Conservation (phyloP, 1,140 invertebrate species). For the Bombus affinis region DNA sequence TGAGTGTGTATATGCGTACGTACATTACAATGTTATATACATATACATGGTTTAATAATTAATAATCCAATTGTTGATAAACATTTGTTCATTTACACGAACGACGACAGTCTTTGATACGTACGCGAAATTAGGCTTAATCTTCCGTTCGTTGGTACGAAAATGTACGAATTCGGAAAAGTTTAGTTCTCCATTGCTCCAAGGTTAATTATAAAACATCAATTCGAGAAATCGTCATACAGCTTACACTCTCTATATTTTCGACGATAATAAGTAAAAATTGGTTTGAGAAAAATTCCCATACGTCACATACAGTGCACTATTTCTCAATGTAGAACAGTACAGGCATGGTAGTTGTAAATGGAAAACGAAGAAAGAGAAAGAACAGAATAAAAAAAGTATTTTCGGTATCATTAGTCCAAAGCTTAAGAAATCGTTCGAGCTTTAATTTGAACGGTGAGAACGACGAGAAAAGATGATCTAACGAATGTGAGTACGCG, state of each 20-base stretch:
- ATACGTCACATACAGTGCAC: not conserved
- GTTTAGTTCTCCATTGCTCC: not conserved
- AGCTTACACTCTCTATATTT: not conserved
- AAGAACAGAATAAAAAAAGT: not conserved
- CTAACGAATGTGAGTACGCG: not conserved
- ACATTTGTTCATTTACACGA: not conserved
- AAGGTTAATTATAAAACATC: not conserved
- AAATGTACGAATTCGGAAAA: not conserved
- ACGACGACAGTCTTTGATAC: not conserved
- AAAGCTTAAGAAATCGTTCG: not conserved
- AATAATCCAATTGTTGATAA: not conserved
- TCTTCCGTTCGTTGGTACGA: not conserved
- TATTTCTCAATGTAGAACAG: not conserved
- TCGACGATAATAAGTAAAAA: not conserved
- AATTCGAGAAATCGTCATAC: not conserved
- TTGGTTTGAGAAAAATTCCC: not conserved
- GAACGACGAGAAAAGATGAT: not conserved
- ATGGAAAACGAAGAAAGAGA: not conserved
- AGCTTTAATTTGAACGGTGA: not conserved
- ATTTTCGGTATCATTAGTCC: conserved; percentile 34
- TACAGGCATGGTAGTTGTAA: not conserved
- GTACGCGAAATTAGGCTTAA: not conserved
- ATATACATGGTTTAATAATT: too few relatives aligned
- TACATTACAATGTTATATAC: not conserved
- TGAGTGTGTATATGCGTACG: not conserved